Percentiles rank a stretch among this genome's conserved stretches.
Evolutionary conservation across 2,888 invertebrate genomes (phyloP).

Genomic region (Tineola bisselliella): DNA sequence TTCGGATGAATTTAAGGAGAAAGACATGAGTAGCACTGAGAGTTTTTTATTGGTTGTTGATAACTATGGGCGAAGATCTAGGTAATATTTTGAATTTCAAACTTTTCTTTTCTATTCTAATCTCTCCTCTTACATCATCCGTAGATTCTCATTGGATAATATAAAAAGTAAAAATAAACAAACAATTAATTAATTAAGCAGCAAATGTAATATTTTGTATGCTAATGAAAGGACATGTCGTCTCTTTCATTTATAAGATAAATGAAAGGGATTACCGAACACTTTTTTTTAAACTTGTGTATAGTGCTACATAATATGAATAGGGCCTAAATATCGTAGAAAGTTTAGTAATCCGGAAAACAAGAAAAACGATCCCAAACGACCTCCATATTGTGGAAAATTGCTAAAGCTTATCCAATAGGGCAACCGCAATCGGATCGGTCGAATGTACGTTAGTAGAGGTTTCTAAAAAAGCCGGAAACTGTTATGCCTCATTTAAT

Average conservation of each 20-base stretch:
- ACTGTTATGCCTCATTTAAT: background rate
- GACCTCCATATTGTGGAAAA: background rate
- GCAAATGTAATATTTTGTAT: too few relatives aligned
- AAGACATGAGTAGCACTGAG: constrained; percentile 40
- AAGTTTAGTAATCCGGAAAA: background rate
- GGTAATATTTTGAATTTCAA: background rate
- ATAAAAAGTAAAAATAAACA: too few relatives aligned
- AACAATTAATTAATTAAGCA: too few relatives aligned
- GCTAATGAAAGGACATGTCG: too few relatives aligned
- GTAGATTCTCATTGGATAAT: too few relatives aligned
- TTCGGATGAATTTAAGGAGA: constrained; percentile 30
- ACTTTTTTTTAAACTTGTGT: too few relatives aligned
- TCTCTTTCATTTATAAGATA: too few relatives aligned
- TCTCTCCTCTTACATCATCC: too few relatives aligned
- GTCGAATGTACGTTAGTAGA: background rate
- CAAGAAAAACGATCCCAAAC: background rate
- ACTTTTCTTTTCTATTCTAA: too few relatives aligned
- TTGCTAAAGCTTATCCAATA: background rate
- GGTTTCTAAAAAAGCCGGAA: background rate
- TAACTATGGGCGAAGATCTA: background rate
- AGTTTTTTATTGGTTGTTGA: constrained; percentile 42
- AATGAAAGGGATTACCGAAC: too few relatives aligned
- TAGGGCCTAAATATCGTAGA: background rate
- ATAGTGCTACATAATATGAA: background rate
- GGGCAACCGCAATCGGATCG: background rate